phyloP scores from a whole-genome alignment of 1,140 invertebrate genomes.

The Stratiolaelaps scimitus region DNA sequence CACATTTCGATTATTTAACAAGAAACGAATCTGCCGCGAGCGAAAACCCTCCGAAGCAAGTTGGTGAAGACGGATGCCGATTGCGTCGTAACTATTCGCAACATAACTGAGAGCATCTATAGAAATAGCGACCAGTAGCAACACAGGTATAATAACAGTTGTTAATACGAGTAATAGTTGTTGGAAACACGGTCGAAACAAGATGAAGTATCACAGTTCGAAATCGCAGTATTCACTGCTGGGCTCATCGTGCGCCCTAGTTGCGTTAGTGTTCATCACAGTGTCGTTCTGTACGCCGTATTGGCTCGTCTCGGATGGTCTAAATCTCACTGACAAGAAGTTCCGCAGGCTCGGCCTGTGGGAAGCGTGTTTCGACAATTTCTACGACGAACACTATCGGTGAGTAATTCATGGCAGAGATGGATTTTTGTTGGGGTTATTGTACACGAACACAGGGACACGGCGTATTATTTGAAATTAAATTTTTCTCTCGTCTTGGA shows the following conservation, averaged over 20 bases:
- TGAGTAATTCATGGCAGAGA: slow-evolving; percentile 31
- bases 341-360: slow-evolving; percentile 67
- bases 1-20: too few species aligned
- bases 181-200: too few species aligned
- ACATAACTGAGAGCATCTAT: too few species aligned
- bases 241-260: slow-evolving; percentile 27
- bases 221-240: slow-evolving; percentile 21
- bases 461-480: too few species aligned
- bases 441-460: too few species aligned
- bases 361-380: slow-evolving; percentile 75
- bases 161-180: too few species aligned
- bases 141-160: too few species aligned
- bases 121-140: too few species aligned
- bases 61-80: too few species aligned
- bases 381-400: slow-evolving; percentile 50
- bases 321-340: slow-evolving; percentile 1
- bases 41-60: neutral
- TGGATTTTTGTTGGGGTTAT: too few species aligned
- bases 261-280: slow-evolving; percentile 47
- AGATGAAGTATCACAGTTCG: slow-evolving; percentile 18
- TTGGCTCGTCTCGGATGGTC: slow-evolving; percentile 69
- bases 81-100: too few species aligned
- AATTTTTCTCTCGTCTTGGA: too few species aligned
- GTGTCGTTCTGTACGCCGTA: slow-evolving; percentile 80
- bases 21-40: neutral